These are phyloP conservation scores for Leucoraja erinaceus DNA, from an alignment of 2,113 vertebrate genomes.

Conservation along the genomic window DNA sequence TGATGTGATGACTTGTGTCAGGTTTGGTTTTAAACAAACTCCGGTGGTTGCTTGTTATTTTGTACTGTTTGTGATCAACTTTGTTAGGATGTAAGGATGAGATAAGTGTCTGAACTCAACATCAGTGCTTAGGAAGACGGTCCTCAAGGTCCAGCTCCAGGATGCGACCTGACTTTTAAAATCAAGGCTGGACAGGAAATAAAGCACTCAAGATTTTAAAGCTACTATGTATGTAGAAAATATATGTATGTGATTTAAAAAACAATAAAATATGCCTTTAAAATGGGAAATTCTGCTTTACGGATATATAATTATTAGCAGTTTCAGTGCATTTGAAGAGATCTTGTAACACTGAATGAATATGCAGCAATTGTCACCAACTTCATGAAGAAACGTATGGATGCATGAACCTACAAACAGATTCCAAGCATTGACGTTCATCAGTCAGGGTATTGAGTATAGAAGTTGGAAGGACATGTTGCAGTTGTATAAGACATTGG, in stretches of 20 bases:
- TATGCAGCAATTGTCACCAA: too few species aligned
- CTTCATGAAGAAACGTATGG: too few species aligned
- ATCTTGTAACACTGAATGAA: background rate
- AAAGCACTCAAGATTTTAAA: constrained; percentile 64
- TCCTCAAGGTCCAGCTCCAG: constrained; percentile 47
- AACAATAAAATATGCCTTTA: constrained; percentile 66
- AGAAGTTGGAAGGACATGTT: too few species aligned
- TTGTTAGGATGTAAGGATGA: constrained; percentile 56
- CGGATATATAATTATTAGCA: background rate
- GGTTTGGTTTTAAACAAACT: constrained; percentile 40
- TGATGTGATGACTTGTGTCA: constrained; percentile 41
- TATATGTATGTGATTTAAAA: constrained; percentile 67
- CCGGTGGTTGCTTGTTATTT: constrained; percentile 44
- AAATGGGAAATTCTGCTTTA: constrained; percentile 50
- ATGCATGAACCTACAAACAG: too few species aligned
- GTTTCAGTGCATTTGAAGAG: background rate
- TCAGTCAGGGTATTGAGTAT: too few species aligned
- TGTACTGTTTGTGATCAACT: constrained; percentile 55
- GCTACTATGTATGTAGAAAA: constrained; percentile 67
- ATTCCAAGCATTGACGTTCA: too few species aligned
- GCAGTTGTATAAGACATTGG: too few species aligned
- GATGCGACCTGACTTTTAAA: constrained; percentile 44
- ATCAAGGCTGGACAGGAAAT: constrained; percentile 55
- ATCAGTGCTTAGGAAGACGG: constrained; percentile 44
- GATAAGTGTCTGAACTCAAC: constrained; percentile 52